Conservation (phyloP, 2,113 vertebrate species). For the Hypanus sabinus region DNA sequence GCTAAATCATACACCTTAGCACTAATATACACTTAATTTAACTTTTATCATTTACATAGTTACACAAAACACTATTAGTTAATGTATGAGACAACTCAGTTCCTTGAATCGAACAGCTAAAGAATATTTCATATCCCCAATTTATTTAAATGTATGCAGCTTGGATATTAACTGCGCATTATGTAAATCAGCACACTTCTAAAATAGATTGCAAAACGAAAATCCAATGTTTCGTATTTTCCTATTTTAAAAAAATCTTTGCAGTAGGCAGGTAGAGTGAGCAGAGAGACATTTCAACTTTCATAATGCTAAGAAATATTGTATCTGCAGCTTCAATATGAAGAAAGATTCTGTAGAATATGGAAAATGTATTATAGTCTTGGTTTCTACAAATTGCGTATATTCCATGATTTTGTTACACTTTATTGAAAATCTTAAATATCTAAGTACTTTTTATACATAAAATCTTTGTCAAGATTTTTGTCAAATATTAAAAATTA, state of each 20-base stretch:
- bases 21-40: not conserved
- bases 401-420: not conserved
- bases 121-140: not conserved
- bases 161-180: not conserved
- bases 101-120: not conserved
- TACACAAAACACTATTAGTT: not conserved
- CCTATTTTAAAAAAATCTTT: not conserved
- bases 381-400: not conserved
- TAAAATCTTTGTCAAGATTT: not conserved
- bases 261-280: not conserved
- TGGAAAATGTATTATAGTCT: not conserved
- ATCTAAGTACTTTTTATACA: not conserved
- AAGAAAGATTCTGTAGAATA: not conserved
- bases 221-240: not conserved
- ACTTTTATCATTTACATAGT: too few relatives aligned
- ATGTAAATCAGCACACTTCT: not conserved
- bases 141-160: not conserved
- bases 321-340: not conserved
- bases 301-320: not conserved
- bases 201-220: not conserved
- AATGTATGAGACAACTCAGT: not conserved
- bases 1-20: not conserved
- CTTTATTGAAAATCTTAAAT: not conserved
- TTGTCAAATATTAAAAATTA: not conserved
- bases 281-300: not conserved